These are phyloP conservation scores for Ophion ventricosus DNA, from an alignment of 2,888 invertebrate genomes.

Conservation along the genomic window DNA sequence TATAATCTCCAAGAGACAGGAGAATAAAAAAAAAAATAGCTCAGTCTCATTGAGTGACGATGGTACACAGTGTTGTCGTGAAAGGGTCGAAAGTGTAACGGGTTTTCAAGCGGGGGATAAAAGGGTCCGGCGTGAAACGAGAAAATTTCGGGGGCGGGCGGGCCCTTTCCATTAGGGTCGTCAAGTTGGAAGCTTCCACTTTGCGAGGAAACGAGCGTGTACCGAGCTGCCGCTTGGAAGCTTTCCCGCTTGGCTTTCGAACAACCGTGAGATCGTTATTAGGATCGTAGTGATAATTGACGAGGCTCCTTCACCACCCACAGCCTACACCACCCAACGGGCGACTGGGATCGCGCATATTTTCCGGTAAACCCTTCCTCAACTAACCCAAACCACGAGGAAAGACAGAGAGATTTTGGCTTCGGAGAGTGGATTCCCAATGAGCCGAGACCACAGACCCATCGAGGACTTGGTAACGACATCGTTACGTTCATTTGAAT, in stretches of 20 bases:
- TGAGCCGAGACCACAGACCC: background rate
- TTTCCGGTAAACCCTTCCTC: constrained; percentile 39
- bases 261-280: constrained; percentile 66
- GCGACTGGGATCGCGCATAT: constrained; percentile 37
- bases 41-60: background rate
- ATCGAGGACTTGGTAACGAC: background rate
- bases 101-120: background rate
- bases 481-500: constrained; percentile 33
- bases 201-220: constrained; percentile 5
- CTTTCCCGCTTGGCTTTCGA: constrained; percentile 22
- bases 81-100: constrained; percentile 35
- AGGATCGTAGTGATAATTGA: constrained; percentile 70
- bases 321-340: background rate
- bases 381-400: background rate
- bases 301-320: constrained; percentile 65
- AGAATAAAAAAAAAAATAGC: background rate
- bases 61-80: background rate
- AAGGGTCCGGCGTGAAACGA: constrained; percentile 9
- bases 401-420: background rate
- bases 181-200: constrained; percentile 37
- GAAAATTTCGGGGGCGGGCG: constrained; percentile 23
- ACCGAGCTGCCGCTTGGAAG: background rate
- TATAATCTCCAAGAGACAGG: background rate
- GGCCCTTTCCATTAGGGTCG: constrained; percentile 58
- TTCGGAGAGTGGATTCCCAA: background rate